Base-by-base conservation (phyloP, 2,888 invertebrate species). In the Drosophila leonis region DNA sequence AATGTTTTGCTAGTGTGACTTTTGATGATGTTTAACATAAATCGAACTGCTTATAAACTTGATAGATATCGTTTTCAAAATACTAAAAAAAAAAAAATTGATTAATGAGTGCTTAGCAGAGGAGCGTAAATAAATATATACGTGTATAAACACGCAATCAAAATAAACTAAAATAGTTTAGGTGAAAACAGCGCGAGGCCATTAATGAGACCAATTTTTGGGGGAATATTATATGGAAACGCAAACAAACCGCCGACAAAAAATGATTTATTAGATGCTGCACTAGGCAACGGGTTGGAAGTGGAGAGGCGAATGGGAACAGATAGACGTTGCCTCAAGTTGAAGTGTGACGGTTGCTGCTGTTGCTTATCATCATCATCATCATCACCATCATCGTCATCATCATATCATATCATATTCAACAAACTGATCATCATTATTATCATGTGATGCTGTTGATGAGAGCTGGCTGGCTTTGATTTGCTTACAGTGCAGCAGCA, bases 231-330 rank as follows among this genome's bases (percentile, higher is more conserved):
- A 65, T 63, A 56, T 62, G 63, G 73, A 68, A 83, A 77, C 74
- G 82, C 78, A 86, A 83, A 77, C 80, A 78, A 79, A 86, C 71
- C 64, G 79, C 73, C 81, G 77, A 83, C 84, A 78, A 78, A 83
- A 82, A 78, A 88, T 88, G 87, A 88, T 88, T 88, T 88, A 88
- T 88, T 88, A 84, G 84, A 78, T 65, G 81, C 66, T 81, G 82
- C 79, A 85, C 78, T 87, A 84, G 86, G 76, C 80, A 75, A 61
- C 12, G 62, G 29, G 49, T 31, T 41, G 63, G 52, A 24, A 8
- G 48, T 6, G n/a, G 39, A 0, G 33, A 44, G 61, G 8, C 39
- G 37, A 15, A 20, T 27, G 27, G 33, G 20, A 46, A 49, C 64
- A 27, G 63, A 51, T 27, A 10, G 31, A 42, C 61, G 66, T 72